phyloP scores from a whole-genome alignment of 2,113 vertebrate species.

The Malaclemys terrapin region DNA sequence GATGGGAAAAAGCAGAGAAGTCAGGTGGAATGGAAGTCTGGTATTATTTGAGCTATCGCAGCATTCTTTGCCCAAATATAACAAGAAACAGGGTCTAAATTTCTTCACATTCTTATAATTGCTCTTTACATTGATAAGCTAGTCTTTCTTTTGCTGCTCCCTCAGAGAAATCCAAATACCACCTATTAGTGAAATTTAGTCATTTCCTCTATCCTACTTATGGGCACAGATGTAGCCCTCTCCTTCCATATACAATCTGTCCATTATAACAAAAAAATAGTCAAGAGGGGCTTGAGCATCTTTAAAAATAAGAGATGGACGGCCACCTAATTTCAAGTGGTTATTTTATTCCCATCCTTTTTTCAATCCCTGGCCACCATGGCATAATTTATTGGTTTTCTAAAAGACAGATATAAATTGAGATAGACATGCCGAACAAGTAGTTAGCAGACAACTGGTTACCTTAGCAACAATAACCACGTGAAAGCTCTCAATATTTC shows the following conservation, averaged over 20 bases:
- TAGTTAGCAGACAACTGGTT: background rate
- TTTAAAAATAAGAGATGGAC: background rate
- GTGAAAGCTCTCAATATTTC: background rate
- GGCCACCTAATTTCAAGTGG: background rate
- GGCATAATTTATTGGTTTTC: background rate
- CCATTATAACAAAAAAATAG: background rate
- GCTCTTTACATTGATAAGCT: background rate
- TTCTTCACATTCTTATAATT: background rate
- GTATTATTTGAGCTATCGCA: background rate
- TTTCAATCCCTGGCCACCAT: background rate
- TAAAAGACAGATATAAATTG: background rate
- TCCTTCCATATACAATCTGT: background rate
- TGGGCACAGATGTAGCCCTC: background rate
- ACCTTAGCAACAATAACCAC: background rate
- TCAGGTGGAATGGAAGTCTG: background rate
- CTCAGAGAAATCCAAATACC: background rate
- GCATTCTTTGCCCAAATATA: background rate
- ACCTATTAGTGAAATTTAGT: rapidly evolving
- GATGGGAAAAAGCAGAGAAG: background rate
- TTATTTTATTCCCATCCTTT: background rate
- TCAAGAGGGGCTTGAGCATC: background rate
- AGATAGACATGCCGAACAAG: background rate
- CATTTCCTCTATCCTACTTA: background rate
- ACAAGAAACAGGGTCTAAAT: background rate
- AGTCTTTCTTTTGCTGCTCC: background rate